phyloP scores from a whole-genome alignment of 2,113 vertebrate genomes.

The Azemiops feae region DNA sequence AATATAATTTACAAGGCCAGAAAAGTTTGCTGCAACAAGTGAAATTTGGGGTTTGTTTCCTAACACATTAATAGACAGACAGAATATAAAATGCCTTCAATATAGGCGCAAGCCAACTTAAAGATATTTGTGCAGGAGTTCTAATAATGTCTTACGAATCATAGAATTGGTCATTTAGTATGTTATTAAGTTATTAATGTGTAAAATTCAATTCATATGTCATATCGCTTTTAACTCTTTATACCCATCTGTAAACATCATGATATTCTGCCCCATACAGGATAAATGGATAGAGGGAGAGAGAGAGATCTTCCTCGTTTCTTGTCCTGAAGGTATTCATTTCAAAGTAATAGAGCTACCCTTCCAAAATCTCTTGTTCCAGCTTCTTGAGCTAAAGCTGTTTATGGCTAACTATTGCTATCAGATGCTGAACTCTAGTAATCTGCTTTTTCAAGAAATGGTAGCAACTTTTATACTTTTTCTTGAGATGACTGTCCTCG shows the following conservation, averaged over 20 bases:
- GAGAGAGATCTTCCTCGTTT: neutral
- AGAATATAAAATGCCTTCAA: neutral
- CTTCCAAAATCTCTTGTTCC: neutral
- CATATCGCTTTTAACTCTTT: neutral
- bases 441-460: neutral
- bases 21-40: constrained; percentile 52
- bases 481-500: neutral
- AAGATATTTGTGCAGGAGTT: neutral
- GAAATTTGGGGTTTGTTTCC: constrained; percentile 57
- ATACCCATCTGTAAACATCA: neutral
- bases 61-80: constrained; percentile 59
- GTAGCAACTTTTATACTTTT: neutral
- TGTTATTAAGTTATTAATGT: neutral
- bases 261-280: neutral
- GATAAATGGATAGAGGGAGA: neutral
- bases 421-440: neutral
- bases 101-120: constrained; percentile 23
- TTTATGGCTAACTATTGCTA: neutral
- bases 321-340: neutral
- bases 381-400: neutral
- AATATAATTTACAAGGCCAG: constrained; percentile 68
- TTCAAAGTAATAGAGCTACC: neutral
- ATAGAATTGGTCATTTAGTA: neutral
- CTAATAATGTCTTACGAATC: neutral
- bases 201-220: neutral